Evolutionary conservation across 2,888 invertebrate species (phyloP).

Genomic region (Apeira syringaria): DNA sequence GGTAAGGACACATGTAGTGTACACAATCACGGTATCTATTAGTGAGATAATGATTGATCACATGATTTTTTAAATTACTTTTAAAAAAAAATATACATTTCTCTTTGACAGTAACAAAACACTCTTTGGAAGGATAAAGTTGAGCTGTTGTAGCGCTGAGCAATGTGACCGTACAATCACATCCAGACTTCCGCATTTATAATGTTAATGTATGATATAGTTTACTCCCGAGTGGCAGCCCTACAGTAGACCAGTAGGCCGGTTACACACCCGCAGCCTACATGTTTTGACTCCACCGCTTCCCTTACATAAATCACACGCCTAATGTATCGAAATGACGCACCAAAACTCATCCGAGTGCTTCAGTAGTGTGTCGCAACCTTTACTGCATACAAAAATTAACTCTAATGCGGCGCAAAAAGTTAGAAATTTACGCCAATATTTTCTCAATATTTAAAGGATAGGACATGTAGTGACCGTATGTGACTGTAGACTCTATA

Average conservation of each 20-base stretch:
- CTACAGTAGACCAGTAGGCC: slow-evolving; percentile 39
- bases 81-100: too few relatives aligned
- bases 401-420: slow-evolving; percentile 21
- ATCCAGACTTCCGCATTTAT: too few relatives aligned
- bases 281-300: slow-evolving; percentile 76
- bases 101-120: too few relatives aligned
- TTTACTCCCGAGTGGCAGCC: slow-evolving; percentile 44
- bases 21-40: too few relatives aligned
- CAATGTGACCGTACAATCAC: too few relatives aligned
- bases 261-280: slow-evolving; percentile 49
- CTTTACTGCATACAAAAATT: slow-evolving; percentile 32
- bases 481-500: slow-evolving; percentile 12
- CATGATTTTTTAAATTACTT: too few relatives aligned
- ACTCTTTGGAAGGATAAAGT: too few relatives aligned
- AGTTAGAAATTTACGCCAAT: slow-evolving; percentile 11
- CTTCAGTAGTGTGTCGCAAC: slow-evolving; percentile 46
- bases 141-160: too few relatives aligned
- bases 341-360: slow-evolving; percentile 45
- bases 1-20: too few relatives aligned
- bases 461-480: background rate
- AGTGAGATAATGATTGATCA: too few relatives aligned
- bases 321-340: slow-evolving; percentile 80
- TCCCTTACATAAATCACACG: slow-evolving; percentile 78
- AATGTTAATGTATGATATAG: too few relatives aligned
- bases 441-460: background rate